Evolutionary conservation across 1,140 invertebrate genomes (phyloP).

Genomic region (Phymorhynchus buccinoides): DNA sequence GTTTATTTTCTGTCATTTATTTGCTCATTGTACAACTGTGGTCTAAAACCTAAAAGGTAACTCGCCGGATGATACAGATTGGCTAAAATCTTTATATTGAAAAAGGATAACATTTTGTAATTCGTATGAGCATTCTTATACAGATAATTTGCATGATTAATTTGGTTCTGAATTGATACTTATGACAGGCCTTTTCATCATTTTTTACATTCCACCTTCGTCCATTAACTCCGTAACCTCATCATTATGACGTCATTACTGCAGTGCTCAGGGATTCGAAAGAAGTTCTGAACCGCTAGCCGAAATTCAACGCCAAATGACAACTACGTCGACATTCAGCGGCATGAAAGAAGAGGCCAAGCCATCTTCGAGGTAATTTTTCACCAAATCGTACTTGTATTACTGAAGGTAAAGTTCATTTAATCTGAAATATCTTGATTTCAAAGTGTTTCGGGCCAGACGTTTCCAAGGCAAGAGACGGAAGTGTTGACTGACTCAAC

Average conservation of each 20-base stretch:
- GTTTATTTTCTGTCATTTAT: no score
- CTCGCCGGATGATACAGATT: no score
- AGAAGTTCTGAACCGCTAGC: not conserved
- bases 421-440: not conserved
- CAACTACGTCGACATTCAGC: slow-evolving; percentile 54
- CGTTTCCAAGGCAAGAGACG: not conserved
- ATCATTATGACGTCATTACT: slow-evolving; percentile 26
- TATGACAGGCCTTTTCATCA: no score
- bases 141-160: no score
- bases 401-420: not conserved
- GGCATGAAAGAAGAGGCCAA: slow-evolving; percentile 50
- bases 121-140: no score
- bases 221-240: not conserved
- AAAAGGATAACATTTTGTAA: no score
- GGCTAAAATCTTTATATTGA: no score
- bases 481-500: not conserved
- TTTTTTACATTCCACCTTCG: no score
- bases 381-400: not conserved
- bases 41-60: no score
- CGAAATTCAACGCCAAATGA: slow-evolving; percentile 46
- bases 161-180: no score
- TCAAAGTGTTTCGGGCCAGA: not conserved
- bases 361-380: slow-evolving; percentile 54
- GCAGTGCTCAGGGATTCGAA: not conserved
- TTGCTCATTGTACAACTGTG: no score